Evolutionary conservation across 1,140 invertebrate genomes (phyloP), one percentile per base, ranked within the genome.

Genomic region (Drosophila punjabiensis): DNA sequence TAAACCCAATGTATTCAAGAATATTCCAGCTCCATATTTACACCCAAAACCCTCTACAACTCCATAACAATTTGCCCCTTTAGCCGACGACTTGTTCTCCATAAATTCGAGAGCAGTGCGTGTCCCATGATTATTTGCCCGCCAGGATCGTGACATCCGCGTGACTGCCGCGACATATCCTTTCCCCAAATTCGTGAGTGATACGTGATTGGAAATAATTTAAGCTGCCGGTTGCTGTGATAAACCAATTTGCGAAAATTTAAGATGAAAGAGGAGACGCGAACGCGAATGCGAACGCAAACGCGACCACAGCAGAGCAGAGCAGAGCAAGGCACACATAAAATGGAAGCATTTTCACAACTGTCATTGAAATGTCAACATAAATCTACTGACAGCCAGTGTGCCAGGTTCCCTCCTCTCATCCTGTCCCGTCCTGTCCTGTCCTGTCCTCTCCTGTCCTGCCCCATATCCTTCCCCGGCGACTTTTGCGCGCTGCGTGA

Each of bases 331-430:
- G 59, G 13, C 30, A 47, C 32, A 69, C 50, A 74, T 62, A 77
- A 81, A 88, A 89, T 84, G 74, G 69, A 75, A 77, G 85, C 81
- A 89, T 88, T 88, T 88, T 89, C 85, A 74, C 85, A 88, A 84
- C 85, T 89, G 86, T 89, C 85, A 89, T 89, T 89, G 85, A 89
- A 90, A 90, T 89, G 85, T 89, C 85, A 89, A 90, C 85, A 89
- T 90, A 89, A 89, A 89, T 85, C 79, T 79, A 90, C 75, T 78
- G 75, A 81, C 85, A 89, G 81, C 81, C 63, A 74, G 71, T 62
- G 76, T 67, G 52, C 67, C 50, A 65, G 56, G 39, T 52, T 39
- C 39, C 39, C n/a, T 37, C 39, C n/a, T 37, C 48, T 37, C 39
- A 11, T 61, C 32, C 32, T 48, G 18, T 48, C 16, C 39, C 4